A percentile compares a stretch with the other conserved stretches of the same genome.
Evolutionary conservation across 1,140 invertebrate genomes (phyloP).

Genomic region (Musca domestica): DNA sequence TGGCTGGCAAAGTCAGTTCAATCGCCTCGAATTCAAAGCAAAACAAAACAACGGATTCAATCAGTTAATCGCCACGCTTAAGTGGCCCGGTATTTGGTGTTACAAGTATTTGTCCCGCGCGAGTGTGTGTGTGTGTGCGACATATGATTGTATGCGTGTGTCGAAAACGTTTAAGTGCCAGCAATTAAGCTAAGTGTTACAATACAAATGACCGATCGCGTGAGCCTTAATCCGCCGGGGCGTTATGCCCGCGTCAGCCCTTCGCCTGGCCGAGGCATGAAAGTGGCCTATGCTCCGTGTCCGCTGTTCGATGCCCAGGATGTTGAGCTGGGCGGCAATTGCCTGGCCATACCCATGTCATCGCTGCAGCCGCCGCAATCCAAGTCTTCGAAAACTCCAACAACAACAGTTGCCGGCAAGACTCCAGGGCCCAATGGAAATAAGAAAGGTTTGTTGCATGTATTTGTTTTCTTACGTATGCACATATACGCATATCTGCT

Average conservation of each 20-base stretch:
- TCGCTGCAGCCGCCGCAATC: slow-evolving; percentile 23
- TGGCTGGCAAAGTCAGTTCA: too few relatives aligned
- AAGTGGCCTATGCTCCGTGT: slow-evolving; percentile 58
- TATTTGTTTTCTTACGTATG: too few relatives aligned
- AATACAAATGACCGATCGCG: slow-evolving; percentile 43
- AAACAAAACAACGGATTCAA: too few relatives aligned
- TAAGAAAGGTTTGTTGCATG: slow-evolving; percentile 2
- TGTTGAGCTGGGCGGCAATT: slow-evolving; percentile 23
- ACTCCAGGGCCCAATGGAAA: background rate
- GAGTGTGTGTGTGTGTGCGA: slow-evolving; percentile 1
- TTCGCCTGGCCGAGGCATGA: slow-evolving; percentile 57
- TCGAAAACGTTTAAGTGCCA: slow-evolving; percentile 11
- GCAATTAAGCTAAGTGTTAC: background rate
- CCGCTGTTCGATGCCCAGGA: slow-evolving; percentile 57
- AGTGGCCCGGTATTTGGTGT: too few relatives aligned
- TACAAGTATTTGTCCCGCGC: background rate
- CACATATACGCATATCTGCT: too few relatives aligned
- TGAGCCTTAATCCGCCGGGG: slow-evolving; percentile 35
- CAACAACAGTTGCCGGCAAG: background rate
- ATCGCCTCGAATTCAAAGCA: too few relatives aligned
- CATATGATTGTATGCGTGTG: too few relatives aligned
- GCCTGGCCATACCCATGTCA: slow-evolving; percentile 29
- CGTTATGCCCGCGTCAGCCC: slow-evolving; percentile 53
- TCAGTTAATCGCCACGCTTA: too few relatives aligned
- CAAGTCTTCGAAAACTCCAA: slow-evolving; percentile 2